Conservation (phyloP, 2,888 invertebrate genomes). For the Liopterus haemorrhoidalis region DNA sequence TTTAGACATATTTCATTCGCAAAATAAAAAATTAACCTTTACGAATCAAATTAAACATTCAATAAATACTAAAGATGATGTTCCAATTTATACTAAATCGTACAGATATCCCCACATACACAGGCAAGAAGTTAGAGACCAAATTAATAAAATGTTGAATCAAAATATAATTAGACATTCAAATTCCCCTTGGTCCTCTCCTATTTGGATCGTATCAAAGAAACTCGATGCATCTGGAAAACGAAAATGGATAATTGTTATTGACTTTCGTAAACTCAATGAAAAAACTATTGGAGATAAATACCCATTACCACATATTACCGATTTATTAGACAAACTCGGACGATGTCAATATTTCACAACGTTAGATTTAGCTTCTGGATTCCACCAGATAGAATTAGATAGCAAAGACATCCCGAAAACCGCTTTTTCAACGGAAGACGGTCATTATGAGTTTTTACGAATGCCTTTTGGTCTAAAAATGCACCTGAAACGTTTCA, state of each 20-base stretch:
- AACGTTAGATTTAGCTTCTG: constrained; percentile 31
- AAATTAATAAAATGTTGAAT: no score
- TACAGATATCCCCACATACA: no score
- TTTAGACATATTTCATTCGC: no score
- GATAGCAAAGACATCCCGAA: constrained; percentile 29
- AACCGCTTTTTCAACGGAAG: constrained; percentile 33
- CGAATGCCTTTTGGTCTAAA: no score
- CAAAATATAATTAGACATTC: no score
- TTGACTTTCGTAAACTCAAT: constrained; percentile 36
- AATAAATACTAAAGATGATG: no score
- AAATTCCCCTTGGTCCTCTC: no score
- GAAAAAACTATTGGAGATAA: constrained; percentile 35
- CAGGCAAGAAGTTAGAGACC: no score
- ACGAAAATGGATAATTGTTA: constrained; percentile 37
- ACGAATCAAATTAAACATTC: no score
- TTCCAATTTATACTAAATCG: no score
- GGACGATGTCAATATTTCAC: constrained; percentile 30
- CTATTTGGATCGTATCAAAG: constrained; percentile 40
- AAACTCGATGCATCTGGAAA: constrained; percentile 37
- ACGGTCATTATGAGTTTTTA: no score
- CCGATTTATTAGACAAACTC: constrained; percentile 20
- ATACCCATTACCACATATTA: constrained; percentile 33
- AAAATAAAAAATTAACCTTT: no score
- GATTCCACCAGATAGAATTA: constrained; percentile 34
- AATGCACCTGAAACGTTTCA: constrained; percentile 34